Evolutionary conservation across 2,113 vertebrate genomes (phyloP).

Genomic region (Nerophis ophidion): DNA sequence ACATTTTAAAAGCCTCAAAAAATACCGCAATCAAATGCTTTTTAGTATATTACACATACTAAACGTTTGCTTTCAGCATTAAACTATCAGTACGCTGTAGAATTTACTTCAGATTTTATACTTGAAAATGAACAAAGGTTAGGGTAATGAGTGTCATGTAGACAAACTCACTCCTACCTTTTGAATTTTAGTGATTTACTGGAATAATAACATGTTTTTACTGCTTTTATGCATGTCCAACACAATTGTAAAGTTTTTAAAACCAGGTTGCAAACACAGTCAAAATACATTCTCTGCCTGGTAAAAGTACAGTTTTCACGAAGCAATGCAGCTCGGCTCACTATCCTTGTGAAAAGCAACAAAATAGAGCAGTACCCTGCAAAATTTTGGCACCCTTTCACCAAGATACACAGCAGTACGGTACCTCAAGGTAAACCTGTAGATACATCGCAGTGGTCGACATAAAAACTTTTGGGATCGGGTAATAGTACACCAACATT

Average conservation of each 20-base stretch:
- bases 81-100: not conserved
- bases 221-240: not conserved
- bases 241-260: not conserved
- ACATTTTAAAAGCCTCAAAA: not conserved
- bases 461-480: not conserved
- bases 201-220: not conserved
- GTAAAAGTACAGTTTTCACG: not conserved
- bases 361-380: not conserved
- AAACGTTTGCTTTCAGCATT: not conserved
- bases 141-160: not conserved
- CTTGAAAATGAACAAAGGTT: slow-evolving; percentile 8
- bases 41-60: not conserved
- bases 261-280: not conserved
- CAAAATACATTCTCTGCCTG: not conserved
- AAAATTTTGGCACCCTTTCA: not conserved
- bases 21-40: not conserved
- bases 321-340: not conserved
- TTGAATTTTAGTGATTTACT: not conserved
- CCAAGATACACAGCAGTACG: not conserved
- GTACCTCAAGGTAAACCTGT: not conserved
- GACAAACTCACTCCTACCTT: not conserved
- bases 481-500: not conserved
- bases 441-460: not conserved
- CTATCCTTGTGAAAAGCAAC: not conserved
- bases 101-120: not conserved